These are phyloP conservation scores for Augochlorella aurata DNA, from an alignment of 2,888 invertebrate species.

Conservation along the genomic window DNA sequence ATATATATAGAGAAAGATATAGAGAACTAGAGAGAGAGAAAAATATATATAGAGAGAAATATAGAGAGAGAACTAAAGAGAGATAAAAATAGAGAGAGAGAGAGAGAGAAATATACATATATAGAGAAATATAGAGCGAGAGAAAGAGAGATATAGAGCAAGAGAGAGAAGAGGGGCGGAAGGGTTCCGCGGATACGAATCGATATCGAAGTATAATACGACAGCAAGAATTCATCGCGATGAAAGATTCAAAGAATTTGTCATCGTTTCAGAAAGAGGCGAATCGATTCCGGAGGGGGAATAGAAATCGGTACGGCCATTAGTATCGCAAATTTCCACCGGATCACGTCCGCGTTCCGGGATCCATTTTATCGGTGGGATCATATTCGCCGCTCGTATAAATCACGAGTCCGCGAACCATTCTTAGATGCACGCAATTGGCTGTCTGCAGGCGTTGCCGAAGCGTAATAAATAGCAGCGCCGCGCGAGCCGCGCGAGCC, in stretches of 20 bases:
- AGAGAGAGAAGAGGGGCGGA: too few species aligned
- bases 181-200: not conserved
- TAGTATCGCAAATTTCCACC: slow-evolving; percentile 37
- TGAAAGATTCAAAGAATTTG: slow-evolving; percentile 12
- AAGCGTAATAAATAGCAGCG: slow-evolving; percentile 73
- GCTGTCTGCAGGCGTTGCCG: slow-evolving; percentile 71
- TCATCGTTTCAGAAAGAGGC: not conserved
- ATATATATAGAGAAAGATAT: too few species aligned
- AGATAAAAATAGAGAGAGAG: too few species aligned
- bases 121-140: too few species aligned
- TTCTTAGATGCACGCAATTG: slow-evolving; percentile 69
- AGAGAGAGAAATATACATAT: too few species aligned
- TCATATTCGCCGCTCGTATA: slow-evolving; percentile 56
- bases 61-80: too few species aligned
- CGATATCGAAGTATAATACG: slow-evolving; percentile 2
- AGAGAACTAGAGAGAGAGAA: too few species aligned
- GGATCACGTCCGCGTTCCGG: slow-evolving; percentile 34
- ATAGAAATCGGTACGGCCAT: slow-evolving; percentile 6
- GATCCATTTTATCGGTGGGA: slow-evolving; percentile 57
- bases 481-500: slow-evolving; percentile 17
- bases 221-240: not conserved
- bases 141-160: too few species aligned
- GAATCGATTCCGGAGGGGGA: not conserved
- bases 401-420: slow-evolving; percentile 46
- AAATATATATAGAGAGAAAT: too few species aligned